Evolutionary conservation across 2,888 invertebrate genomes (phyloP), one percentile per base, ranked within the genome.

Genomic region (Megamerina dolium): DNA sequence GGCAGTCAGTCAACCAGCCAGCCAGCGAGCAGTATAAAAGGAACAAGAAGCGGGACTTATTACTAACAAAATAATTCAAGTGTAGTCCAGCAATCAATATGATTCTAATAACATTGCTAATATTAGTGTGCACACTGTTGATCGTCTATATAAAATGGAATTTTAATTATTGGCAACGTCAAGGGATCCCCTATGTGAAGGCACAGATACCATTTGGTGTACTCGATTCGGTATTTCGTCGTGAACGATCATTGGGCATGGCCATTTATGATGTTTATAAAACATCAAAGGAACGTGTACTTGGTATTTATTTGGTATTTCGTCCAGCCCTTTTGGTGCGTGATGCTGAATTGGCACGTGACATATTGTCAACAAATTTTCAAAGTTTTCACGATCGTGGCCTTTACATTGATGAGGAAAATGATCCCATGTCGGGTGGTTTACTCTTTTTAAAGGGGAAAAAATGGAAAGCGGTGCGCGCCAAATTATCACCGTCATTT

Each of bases 301-400:
- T 80, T 1, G 83, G 83, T 1, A 70, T 82, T 58, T 83, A 82
- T 57, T 74, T 80, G 41, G 76, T 82, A 27, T 74, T 77, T 49
- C 73, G 78, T 26, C 82, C 81, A 1, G 78, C 79, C 6, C 62
- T 84, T 32, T 59, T 82, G 31, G 70, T 83, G 2, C 73, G 82
- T 39, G 81, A 83, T 63, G 76, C 79, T 6, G 75, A 79, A 21
- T 58, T 83, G 45, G 77, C 78, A 1, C 78, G 80, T 55, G 72
- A 76, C 43, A 73, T 84, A 16, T 58, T 83, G 45, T 73, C 76
- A 16, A 77, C 76, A 57, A 83, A 84, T 58, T 84, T 82, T 53
- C 73, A 73, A 14, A 69, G 79, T 60, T 85, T 85, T 55, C 76
- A 78, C 61, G 81, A 83, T 54, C 78, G 82, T 34, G 83, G 82